Evolutionary conservation across 2,113 vertebrate genomes (phyloP).

Genomic region (Percina caprodes): DNA sequence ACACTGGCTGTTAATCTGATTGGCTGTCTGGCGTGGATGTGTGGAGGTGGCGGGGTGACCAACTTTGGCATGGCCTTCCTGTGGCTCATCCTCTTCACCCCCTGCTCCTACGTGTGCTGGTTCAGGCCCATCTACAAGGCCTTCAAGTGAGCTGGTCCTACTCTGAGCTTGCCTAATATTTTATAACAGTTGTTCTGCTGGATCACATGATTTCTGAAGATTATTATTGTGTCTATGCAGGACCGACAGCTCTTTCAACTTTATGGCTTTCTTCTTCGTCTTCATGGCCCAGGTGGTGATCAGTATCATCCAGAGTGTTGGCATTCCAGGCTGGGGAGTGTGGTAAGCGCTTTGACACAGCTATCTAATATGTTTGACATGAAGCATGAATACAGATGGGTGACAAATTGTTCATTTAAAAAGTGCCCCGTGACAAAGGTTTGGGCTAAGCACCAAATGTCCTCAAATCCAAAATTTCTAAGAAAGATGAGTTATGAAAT

Average conservation of each 20-base stretch:
- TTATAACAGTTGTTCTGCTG: background rate
- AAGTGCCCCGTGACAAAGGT: too few species aligned
- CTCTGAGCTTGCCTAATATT: background rate
- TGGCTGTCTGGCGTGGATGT: conserved; percentile 99
- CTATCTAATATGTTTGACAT: background rate
- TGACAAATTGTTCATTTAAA: background rate
- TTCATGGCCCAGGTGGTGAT: conserved; percentile 99
- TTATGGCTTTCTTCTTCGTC: conserved; percentile 99
- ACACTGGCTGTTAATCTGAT: conserved; percentile 98
- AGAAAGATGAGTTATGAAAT: too few species aligned
- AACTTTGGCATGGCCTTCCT: conserved; percentile 99
- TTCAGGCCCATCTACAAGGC: conserved; percentile 99
- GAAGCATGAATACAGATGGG: background rate
- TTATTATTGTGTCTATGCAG: conserved; percentile 74
- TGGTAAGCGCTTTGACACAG: conserved; percentile 88
- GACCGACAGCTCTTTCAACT: conserved; percentile 99
- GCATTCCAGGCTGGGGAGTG: conserved; percentile 98
- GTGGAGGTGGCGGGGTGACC: conserved; percentile 94
- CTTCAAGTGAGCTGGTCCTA: conserved; percentile 92
- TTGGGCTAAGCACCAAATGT: too few species aligned
- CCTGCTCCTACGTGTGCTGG: conserved; percentile 99
- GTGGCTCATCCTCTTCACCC: conserved; percentile 99
- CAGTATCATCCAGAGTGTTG: conserved; percentile 95
- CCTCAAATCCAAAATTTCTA: too few species aligned
- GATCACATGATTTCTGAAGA: background rate